Conservation (phyloP, 2,797 vertebrate species). For the Lophotriccus pileatus region DNA sequence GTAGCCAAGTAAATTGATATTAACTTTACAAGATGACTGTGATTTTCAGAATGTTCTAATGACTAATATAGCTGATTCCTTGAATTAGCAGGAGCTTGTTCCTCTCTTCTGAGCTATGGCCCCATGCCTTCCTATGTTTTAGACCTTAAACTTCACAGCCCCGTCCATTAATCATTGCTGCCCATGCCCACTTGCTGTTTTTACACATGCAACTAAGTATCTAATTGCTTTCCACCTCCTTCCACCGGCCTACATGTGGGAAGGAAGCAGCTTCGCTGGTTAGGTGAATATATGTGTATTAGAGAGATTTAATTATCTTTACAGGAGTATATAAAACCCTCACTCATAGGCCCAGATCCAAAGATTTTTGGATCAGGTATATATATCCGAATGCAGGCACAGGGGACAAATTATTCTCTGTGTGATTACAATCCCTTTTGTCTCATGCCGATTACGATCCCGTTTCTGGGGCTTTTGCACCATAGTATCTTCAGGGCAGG, state of each 20-base stretch:
- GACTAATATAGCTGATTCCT: slow-evolving; percentile 57
- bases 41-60: slow-evolving; percentile 69
- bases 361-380: slow-evolving; percentile 11
- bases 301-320: slow-evolving; percentile 52
- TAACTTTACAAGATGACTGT: slow-evolving; percentile 71
- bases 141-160: slow-evolving; percentile 50
- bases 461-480: background rate
- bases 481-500: background rate
- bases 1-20: slow-evolving; percentile 67
- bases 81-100: slow-evolving; percentile 58
- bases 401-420: background rate
- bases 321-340: background rate
- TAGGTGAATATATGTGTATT: slow-evolving; percentile 4
- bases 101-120: slow-evolving; percentile 14
- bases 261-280: slow-evolving; percentile 27
- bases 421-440: background rate
- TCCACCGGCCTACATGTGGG: background rate
- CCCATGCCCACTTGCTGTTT: slow-evolving; percentile 48
- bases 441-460: background rate
- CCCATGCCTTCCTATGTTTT: slow-evolving; percentile 16
- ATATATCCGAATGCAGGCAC: background rate
- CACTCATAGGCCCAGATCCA: background rate
- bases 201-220: slow-evolving; percentile 40
- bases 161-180: slow-evolving; percentile 43
- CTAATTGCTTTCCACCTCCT: slow-evolving; percentile 27